Evolutionary conservation across 2,888 invertebrate species (phyloP), one percentile per base, ranked within the genome.

Genomic region (Hydraecia micacea): DNA sequence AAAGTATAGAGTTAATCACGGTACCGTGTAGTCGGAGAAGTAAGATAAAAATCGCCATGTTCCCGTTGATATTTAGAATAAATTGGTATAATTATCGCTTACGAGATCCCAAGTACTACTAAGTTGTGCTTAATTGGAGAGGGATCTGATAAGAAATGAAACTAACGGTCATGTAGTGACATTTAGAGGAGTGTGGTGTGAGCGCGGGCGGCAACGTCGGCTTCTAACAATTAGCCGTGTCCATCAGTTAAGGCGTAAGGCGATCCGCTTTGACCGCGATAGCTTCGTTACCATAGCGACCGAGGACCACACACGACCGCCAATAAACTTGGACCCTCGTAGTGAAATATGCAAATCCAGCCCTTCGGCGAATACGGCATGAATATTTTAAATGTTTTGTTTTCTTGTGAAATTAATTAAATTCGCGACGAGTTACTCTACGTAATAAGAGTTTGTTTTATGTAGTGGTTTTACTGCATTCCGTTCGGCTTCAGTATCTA

Each of bases 281-380:
- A 89, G 84, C 89, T 88, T 89, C 89, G 92, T 92, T 92, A 88
- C 95, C 93, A 95, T 95, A 91, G 94, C 88, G 91, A 96, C 96
- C 90, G 91, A 93, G 93, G 96, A 96, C 96, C 96, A 96, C 96
- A 96, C 96, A 96, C 96, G 95, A 93, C 90, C 91, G 91, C 90
- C 87, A 90, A 91, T 91, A 91, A 91, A 90, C 89, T 91, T 90
- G 88, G 91, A 90, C 89, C 93, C 89, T 90, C 90, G 88, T 85
- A 90, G 81, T 84, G 86, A 87, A 89, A 89, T 89, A 95, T 95
- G 95, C 95, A 94, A 95, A 95, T 95, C 86, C 90, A 90, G 88
- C 92, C 93, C 93, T 93, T 92, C 89, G 88, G 90, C 91, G 92
- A 92, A 93, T 90, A 90, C 90, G 85, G 86, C 91, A 88, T 92